Evolutionary conservation across 1,140 invertebrate genomes (phyloP).

Genomic region (Drosophila pachea): DNA sequence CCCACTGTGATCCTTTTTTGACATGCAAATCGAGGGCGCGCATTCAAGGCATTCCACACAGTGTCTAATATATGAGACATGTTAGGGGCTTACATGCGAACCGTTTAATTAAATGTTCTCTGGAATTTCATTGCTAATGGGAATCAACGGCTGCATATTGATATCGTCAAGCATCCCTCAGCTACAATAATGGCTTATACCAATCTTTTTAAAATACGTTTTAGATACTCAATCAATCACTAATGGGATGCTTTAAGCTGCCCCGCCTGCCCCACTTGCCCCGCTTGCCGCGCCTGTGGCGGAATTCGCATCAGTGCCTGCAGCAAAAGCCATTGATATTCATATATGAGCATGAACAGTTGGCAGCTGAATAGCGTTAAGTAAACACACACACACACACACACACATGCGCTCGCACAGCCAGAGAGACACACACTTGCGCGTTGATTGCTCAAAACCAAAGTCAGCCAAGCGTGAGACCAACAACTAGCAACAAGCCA

Average conservation of each 20-base stretch:
- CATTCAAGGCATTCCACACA: background rate
- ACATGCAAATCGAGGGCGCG: background rate
- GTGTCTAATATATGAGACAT: background rate
- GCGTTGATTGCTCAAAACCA: constrained; percentile 75
- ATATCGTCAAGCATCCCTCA: no score
- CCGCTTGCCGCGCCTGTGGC: no score
- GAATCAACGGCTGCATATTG: no score
- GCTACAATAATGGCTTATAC: no score
- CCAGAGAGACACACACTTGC: constrained; percentile 13
- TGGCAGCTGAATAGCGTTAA: constrained; percentile 61
- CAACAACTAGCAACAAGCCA: constrained; percentile 70
- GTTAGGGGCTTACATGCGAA: background rate
- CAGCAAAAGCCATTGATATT: constrained; percentile 54
- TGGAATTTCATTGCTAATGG: no score
- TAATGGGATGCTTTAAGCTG: background rate
- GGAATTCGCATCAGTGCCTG: constrained; percentile 23
- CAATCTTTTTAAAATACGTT: no score
- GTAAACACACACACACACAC: constrained; percentile 58
- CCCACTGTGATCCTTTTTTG: background rate
- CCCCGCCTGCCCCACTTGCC: background rate
- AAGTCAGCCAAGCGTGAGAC: constrained; percentile 71
- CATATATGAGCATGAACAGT: constrained; percentile 53
- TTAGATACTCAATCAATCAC: background rate
- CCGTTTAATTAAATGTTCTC: no score
- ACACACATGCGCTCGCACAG: background rate